These are phyloP conservation scores for Mimachlamys varia DNA, from an alignment of 2,888 invertebrate genomes.

Conservation along the genomic window DNA sequence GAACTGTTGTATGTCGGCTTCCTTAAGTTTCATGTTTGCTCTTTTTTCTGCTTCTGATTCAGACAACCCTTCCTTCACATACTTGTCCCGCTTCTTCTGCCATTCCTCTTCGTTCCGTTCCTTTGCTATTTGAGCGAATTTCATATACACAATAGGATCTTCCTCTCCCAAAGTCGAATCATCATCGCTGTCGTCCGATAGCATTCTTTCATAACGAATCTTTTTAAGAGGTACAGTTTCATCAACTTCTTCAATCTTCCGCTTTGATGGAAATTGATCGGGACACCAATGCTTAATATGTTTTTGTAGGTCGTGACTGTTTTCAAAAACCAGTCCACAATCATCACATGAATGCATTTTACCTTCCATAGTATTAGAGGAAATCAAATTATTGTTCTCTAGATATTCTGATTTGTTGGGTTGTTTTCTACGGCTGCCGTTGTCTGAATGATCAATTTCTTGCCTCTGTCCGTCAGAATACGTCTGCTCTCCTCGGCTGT, in stretches of 20 bases:
- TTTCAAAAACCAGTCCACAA: conserved; percentile 48
- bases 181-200: no score
- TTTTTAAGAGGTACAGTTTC: not conserved
- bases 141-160: not conserved
- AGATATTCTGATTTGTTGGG: not conserved
- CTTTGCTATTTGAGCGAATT: no score
- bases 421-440: not conserved
- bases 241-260: not conserved
- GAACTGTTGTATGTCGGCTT: not conserved
- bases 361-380: not conserved
- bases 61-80: not conserved
- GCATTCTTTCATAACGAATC: not conserved
- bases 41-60: not conserved
- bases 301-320: conserved; percentile 44
- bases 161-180: not conserved
- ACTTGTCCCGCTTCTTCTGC: no score
- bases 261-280: not conserved
- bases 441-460: not conserved
- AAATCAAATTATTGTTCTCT: not conserved
- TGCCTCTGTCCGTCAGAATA: not conserved
- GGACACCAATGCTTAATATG: conserved; percentile 50
- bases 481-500: not conserved
- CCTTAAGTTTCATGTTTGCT: not conserved
- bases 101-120: no score
- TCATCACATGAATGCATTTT: conserved; percentile 48